phyloP scores from a whole-genome alignment of 1,140 invertebrate genomes.

The Pachyrhynchus sulphureomaculatus region DNA sequence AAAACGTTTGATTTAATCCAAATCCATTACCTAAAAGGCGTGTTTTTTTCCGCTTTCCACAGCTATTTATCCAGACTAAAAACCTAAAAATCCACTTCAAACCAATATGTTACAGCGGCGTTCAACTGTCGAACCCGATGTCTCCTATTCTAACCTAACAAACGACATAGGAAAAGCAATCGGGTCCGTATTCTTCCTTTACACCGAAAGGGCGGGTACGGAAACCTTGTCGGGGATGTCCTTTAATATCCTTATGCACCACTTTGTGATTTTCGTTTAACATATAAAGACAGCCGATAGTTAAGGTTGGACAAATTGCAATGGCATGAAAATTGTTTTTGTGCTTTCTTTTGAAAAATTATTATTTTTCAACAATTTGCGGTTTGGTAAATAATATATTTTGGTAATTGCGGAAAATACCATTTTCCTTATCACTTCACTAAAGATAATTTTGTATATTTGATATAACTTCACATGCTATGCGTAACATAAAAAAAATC shows the following conservation, averaged over 20 bases:
- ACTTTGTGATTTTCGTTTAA: slow-evolving; percentile 12
- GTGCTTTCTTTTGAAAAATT: too few relatives aligned
- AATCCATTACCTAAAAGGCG: background rate
- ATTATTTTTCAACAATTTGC: too few relatives aligned
- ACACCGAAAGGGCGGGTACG: slow-evolving; percentile 50
- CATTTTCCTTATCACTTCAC: too few relatives aligned
- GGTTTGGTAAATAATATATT: too few relatives aligned
- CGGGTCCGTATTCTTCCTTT: slow-evolving; percentile 47
- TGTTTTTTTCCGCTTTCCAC: background rate
- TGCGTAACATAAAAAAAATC: too few relatives aligned
- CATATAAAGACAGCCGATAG: slow-evolving; percentile 14
- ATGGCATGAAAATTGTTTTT: background rate
- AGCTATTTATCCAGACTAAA: slow-evolving; percentile 5
- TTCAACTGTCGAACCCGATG: slow-evolving; percentile 52
- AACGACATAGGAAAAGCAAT: slow-evolving; percentile 48
- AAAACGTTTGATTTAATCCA: too few relatives aligned
- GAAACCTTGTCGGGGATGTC: slow-evolving; percentile 44
- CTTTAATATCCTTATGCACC: slow-evolving; percentile 23
- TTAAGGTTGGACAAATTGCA: slow-evolving; percentile 4
- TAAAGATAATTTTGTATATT: too few relatives aligned
- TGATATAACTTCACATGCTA: too few relatives aligned
- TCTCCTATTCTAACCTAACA: slow-evolving; percentile 48
- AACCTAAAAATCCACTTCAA: slow-evolving; percentile 4
- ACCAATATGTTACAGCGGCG: slow-evolving; percentile 50
- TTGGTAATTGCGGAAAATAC: too few relatives aligned